Evolutionary conservation across 2,113 vertebrate species (phyloP).

Genomic region (Colistium nudipinnis): DNA sequence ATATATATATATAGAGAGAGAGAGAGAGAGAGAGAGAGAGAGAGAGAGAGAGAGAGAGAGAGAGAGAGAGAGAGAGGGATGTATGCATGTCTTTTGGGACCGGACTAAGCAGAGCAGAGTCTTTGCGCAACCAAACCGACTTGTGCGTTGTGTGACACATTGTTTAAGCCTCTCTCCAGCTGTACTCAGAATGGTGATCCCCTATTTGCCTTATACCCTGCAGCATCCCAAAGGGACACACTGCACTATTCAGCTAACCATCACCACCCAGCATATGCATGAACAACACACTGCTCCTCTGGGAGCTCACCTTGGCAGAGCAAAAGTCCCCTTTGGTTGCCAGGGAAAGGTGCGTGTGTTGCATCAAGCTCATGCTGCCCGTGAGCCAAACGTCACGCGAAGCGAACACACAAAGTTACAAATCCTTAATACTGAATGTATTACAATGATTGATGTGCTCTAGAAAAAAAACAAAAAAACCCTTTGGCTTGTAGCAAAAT

Average conservation of each 20-base stretch:
- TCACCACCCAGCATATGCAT: neutral
- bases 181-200: constrained; percentile 42
- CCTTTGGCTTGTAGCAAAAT: constrained; percentile 46
- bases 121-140: too few species aligned
- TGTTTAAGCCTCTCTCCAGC: constrained; percentile 9
- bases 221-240: constrained; percentile 12
- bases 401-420: constrained; percentile 14
- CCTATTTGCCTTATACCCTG: constrained; percentile 48
- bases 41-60: too few species aligned
- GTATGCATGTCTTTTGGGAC: too few species aligned
- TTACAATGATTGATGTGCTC: neutral
- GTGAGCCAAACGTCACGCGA: constrained; percentile 3
- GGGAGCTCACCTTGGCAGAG: neutral
- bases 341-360: neutral
- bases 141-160: neutral
- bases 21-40: too few species aligned
- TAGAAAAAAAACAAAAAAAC: constrained; percentile 13
- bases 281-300: neutral
- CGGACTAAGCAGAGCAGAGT: too few species aligned
- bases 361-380: neutral
- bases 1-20: too few species aligned
- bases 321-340: neutral
- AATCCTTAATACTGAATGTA: constrained; percentile 49
- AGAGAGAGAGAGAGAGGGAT: too few species aligned
- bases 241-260: constrained; percentile 5